Percentiles rank a stretch among this genome's conserved stretches.
phyloP scores from a whole-genome alignment of 2,797 vertebrate genomes.

The Enteromius unitaeniatus region DNA sequence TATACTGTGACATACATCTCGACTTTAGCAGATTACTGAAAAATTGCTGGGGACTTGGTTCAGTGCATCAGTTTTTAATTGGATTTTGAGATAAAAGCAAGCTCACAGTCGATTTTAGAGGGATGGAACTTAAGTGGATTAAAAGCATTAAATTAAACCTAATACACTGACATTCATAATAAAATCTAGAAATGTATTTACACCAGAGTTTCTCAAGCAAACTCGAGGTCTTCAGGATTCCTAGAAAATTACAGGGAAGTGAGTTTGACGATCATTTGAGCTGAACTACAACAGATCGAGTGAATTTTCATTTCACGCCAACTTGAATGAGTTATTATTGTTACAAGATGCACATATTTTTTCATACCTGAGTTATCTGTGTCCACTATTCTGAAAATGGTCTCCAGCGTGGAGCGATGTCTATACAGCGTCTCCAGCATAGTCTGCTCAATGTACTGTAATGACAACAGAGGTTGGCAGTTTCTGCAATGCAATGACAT shows the following conservation, averaged over 20 bases:
- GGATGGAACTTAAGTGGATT: neutral
- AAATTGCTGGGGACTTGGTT: too few relatives aligned
- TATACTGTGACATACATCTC: neutral
- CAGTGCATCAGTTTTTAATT: neutral
- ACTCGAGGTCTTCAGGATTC: too few relatives aligned
- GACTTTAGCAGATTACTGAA: neutral
- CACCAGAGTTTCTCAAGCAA: neutral
- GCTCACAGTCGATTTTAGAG: neutral
- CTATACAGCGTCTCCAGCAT: slow-evolving; percentile 92
- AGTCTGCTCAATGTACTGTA: slow-evolving; percentile 83
- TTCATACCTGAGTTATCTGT: slow-evolving; percentile 90
- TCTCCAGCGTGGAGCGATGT: slow-evolving; percentile 92
- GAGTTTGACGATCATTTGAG: too few relatives aligned
- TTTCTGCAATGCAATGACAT: neutral
- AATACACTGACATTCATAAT: neutral
- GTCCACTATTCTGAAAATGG: slow-evolving; percentile 95
- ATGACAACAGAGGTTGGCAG: neutral
- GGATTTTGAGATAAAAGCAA: neutral
- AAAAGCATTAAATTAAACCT: neutral
- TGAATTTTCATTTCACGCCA: neutral
- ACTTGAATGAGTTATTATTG: neutral
- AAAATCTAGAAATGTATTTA: neutral
- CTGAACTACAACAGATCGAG: neutral
- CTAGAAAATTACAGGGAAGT: too few relatives aligned
- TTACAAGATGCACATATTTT: too few relatives aligned